Percentiles rank a stretch among this genome's conserved stretches.
Conservation (phyloP, 2,797 vertebrate genomes). For the Vireo griseus region DNA sequence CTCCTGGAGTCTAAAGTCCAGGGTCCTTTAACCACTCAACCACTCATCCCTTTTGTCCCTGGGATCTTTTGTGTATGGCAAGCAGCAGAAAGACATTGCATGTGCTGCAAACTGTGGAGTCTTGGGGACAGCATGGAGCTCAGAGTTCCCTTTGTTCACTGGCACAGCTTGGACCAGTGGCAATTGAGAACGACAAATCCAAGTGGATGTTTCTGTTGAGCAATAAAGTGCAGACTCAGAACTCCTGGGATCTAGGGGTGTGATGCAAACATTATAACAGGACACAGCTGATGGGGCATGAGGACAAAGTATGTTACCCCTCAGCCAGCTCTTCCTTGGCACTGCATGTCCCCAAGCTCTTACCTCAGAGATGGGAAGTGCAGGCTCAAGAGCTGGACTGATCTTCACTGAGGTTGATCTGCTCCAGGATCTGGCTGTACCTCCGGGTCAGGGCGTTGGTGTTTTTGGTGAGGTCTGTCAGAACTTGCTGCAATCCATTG, state of each 20-base stretch:
- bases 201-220: background rate
- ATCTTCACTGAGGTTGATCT: conserved; percentile 26
- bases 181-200: background rate
- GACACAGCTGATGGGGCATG: background rate
- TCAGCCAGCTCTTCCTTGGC: background rate
- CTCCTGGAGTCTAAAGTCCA: background rate
- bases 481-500: conserved; percentile 81
- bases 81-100: background rate
- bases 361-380: background rate
- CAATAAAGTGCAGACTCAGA: background rate
- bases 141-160: background rate
- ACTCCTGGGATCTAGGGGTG: background rate
- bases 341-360: background rate
- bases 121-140: rapidly evolving
- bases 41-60: background rate
- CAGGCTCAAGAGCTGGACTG: conserved; percentile 11
- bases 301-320: background rate
- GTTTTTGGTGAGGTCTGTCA: conserved; percentile 79
- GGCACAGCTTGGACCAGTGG: background rate
- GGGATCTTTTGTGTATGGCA: background rate
- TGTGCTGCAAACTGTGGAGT: background rate
- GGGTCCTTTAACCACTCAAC: background rate
- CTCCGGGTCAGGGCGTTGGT: conserved; percentile 80
- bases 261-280: background rate
- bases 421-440: conserved; percentile 85